Evolutionary conservation across 2,113 vertebrate species (phyloP).

Genomic region (Epinephelus moara): DNA sequence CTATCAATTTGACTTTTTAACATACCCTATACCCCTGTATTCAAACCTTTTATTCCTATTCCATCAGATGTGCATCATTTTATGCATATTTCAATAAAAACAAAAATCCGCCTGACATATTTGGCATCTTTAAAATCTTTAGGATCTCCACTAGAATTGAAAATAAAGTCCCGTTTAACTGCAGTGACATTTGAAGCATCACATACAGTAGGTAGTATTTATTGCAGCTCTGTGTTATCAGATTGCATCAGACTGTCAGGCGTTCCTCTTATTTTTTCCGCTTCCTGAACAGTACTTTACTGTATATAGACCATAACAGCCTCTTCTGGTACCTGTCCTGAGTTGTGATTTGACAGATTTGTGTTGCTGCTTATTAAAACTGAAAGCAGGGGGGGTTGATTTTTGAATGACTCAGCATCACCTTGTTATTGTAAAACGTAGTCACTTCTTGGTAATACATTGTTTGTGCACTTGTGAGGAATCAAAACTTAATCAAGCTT

Average conservation of each 20-base stretch:
- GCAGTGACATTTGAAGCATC: not conserved
- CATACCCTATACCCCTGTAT: not conserved
- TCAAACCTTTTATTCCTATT: not conserved
- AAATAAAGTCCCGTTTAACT: not conserved
- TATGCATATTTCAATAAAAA: not conserved
- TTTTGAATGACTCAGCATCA: conserved; percentile 42
- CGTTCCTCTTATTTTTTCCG: not conserved
- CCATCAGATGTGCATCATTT: not conserved
- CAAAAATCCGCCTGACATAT: not conserved
- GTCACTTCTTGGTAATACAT: conserved; percentile 38
- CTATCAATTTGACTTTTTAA: not conserved
- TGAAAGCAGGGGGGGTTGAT: not conserved
- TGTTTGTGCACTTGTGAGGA: conserved; percentile 8
- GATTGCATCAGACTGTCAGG: not conserved
- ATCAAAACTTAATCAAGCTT: not conserved
- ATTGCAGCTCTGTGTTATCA: not conserved
- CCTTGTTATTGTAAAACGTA: conserved; percentile 18
- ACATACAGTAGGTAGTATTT: not conserved
- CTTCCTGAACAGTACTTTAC: not conserved
- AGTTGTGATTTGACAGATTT: conserved; percentile 24
- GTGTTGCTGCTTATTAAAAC: not conserved
- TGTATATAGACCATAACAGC: not conserved
- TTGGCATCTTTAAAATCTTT: not conserved
- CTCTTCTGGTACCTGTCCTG: too few relatives aligned
- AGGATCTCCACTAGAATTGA: not conserved